These are phyloP conservation scores for Microtus oregoni DNA, from an alignment of 2,113 vertebrate genomes.

Conservation along the genomic window DNA sequence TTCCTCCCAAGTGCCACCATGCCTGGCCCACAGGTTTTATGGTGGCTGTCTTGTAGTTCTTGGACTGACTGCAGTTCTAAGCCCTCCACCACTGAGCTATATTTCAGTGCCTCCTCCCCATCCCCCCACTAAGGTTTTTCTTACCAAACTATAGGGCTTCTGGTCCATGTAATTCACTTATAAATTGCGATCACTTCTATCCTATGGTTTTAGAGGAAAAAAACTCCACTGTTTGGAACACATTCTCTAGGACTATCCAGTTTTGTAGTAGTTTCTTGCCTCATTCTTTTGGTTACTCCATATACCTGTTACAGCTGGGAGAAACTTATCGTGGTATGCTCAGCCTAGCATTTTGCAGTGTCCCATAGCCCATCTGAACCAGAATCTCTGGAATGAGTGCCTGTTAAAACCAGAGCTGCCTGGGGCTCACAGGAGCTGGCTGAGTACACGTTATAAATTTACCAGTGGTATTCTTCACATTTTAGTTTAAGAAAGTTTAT, in stretches of 20 bases:
- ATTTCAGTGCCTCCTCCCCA: too few relatives aligned
- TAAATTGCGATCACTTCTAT: not conserved
- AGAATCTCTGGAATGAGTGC: not conserved
- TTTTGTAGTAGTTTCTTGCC: not conserved
- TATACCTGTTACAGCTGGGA: not conserved
- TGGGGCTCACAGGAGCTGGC: not conserved
- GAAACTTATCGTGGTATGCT: not conserved
- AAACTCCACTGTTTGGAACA: not conserved
- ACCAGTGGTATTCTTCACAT: not conserved
- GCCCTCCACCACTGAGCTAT: not conserved
- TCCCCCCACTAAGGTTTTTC: not conserved
- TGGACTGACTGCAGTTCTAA: not conserved
- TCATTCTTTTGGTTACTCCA: not conserved
- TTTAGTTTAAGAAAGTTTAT: conserved; percentile 21
- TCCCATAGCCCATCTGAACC: not conserved
- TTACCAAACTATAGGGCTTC: not conserved
- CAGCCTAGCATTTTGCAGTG: not conserved
- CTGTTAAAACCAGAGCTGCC: not conserved
- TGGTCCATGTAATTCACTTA: not conserved
- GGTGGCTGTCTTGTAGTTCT: not conserved
- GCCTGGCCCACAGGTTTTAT: not conserved
- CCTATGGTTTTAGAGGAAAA: not conserved
- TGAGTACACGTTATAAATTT: not conserved
- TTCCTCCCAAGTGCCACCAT: not conserved
- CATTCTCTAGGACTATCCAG: not conserved